Conservation (phyloP, 2,797 vertebrate genomes). For the Paratrypauchen microcephalus region DNA sequence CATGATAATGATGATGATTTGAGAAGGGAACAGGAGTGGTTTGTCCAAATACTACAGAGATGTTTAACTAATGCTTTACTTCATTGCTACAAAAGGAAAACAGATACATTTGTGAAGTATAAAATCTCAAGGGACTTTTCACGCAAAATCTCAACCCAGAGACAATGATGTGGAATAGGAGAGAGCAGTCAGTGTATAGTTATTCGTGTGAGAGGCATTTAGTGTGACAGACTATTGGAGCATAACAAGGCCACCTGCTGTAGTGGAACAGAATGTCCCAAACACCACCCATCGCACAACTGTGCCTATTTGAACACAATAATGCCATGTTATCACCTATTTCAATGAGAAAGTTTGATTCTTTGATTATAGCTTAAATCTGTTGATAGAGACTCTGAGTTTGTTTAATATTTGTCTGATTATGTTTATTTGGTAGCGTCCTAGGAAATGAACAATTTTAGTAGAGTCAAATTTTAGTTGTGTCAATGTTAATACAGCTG, state of each 20-base stretch:
- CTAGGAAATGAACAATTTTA: neutral
- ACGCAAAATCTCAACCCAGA: neutral
- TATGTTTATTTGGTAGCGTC: neutral
- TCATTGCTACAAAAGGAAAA: neutral
- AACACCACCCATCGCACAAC: neutral
- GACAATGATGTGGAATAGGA: neutral
- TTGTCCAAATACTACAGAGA: neutral
- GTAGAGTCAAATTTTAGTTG: too few relatives aligned
- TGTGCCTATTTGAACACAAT: neutral
- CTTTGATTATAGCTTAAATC: neutral
- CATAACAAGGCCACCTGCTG: conserved; percentile 14
- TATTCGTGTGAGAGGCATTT: conserved; percentile 3
- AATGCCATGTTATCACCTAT: neutral
- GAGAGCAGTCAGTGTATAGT: neutral
- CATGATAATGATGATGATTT: neutral
- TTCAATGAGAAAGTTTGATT: neutral
- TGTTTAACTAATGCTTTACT: neutral
- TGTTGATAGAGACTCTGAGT: neutral
- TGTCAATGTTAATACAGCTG: too few relatives aligned
- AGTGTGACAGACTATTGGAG: conserved; percentile 9
- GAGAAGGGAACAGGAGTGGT: neutral
- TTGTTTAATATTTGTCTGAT: neutral
- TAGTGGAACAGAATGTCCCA: neutral
- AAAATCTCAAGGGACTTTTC: too few relatives aligned
- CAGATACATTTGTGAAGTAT: neutral